Conservation (phyloP, 1,140 invertebrate species). For the Bombus superbus region DNA sequence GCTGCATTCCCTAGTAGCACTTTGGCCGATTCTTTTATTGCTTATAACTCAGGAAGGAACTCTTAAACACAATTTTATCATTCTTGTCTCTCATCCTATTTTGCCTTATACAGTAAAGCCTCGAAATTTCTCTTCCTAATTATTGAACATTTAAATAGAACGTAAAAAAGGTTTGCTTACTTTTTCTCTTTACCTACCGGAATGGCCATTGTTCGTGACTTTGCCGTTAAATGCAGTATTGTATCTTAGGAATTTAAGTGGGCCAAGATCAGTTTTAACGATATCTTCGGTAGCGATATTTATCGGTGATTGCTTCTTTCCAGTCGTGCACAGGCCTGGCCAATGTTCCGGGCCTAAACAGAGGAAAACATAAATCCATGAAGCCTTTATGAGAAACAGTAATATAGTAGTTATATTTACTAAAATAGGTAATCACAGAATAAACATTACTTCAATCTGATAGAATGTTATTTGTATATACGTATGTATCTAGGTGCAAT, state of each 20-base stretch:
- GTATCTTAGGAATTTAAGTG: constrained; percentile 69
- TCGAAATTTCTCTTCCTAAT: not conserved
- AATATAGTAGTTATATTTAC: no score
- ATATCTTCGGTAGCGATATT: constrained; percentile 63
- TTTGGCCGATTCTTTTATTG: not conserved
- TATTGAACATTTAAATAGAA: not conserved
- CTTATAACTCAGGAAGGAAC: not conserved
- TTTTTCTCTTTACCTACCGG: constrained; percentile 53
- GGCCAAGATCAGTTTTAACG: constrained; percentile 64
- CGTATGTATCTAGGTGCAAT: no score
- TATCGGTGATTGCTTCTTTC: constrained; percentile 72
- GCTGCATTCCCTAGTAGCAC: not conserved
- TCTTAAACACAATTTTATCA: not conserved
- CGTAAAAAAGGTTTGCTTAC: not conserved
- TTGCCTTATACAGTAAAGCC: not conserved
- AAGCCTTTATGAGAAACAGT: not conserved
- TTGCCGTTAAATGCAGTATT: constrained; percentile 59
- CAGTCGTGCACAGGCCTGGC: constrained; percentile 64
- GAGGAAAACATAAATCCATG: not conserved
- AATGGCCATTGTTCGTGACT: constrained; percentile 70
- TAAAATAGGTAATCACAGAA: not conserved
- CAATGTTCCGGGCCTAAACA: constrained; percentile 66
- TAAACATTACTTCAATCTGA: no score
- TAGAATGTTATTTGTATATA: no score
- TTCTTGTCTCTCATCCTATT: not conserved